Evolutionary conservation across 2,797 vertebrate species (phyloP), one percentile per base, ranked within the genome.

Genomic region (Ctenochaetus hawaiiensis): DNA sequence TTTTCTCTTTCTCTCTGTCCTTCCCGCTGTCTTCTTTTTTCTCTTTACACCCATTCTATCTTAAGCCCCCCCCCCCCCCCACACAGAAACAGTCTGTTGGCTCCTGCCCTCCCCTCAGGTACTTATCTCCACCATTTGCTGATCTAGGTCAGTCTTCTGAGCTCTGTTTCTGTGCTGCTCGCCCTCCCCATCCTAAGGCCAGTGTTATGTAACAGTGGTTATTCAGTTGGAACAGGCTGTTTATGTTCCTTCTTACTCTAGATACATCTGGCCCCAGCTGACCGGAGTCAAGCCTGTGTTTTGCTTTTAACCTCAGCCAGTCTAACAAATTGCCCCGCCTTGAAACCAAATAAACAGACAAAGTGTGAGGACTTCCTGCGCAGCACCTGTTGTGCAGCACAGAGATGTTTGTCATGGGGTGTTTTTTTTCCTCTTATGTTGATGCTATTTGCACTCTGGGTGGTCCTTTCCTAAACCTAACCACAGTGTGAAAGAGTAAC

Each of bases 71-170:
- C 8, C 1, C 3, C 52, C 0, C 23, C 23, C 51, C 41, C 64
- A 73, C 45, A 34, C 62, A 83, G 69, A 58, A 58, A 53, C 61
- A 53, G 62, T 73, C 64, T 63, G 56, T 14, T 41, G 68, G 45
- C 72, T 74, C 60, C 39, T 75, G 45, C 60, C 84, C 72, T 53
- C 66, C 69, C 80, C 72, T 71, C 69, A 80, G 88, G 86, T 94
- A 82, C 82, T 85, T 89, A 86, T 86, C 76, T 52, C 57, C 67
- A 75, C 63, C 80, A 78, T 82, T 90, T 83, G 56, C 75, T 84
- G 78, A 93, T 91, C 82, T 92, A 78, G 92, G 93, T 94, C 91
- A 93, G 81, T 84, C 80, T 84, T 84, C 81, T 82, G 68, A 79
- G 62, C 77, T 84, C 67, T 26, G 60, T 78, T 60, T 80, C 72